These are phyloP conservation scores for Andrena minutula DNA, from an alignment of 2,888 invertebrate genomes.

Conservation along the genomic window DNA sequence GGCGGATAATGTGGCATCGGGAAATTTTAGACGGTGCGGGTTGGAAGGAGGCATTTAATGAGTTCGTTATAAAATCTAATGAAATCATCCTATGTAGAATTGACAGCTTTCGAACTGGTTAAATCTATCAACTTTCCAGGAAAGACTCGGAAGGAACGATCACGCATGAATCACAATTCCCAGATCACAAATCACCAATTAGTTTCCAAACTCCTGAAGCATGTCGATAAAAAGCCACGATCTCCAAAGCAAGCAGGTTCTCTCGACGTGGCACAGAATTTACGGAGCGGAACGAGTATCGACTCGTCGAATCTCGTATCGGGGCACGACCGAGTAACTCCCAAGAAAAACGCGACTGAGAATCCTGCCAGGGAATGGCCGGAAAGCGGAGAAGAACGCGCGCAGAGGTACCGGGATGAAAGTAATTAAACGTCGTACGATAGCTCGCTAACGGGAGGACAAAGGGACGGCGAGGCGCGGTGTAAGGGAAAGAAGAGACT, in stretches of 20 bases:
- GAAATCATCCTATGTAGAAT: too few relatives aligned
- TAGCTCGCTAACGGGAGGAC: background rate
- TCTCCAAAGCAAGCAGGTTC: slow-evolving; percentile 10
- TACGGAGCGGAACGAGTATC: slow-evolving; percentile 36
- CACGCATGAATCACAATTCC: background rate
- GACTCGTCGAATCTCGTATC: slow-evolving; percentile 23
- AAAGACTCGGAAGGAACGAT: too few relatives aligned
- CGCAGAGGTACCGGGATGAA: slow-evolving; percentile 17
- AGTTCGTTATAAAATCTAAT: too few relatives aligned
- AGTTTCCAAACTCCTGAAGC: background rate
- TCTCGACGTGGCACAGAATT: slow-evolving; percentile 10
- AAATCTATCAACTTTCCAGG: too few relatives aligned
- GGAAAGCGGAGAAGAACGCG: background rate
- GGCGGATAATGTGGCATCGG: background rate
- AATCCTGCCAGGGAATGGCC: slow-evolving; percentile 5
- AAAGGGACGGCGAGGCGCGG: background rate
- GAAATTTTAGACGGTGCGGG: background rate
- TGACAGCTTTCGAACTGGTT: too few relatives aligned
- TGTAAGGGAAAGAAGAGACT: background rate
- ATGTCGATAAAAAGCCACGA: slow-evolving; percentile 20
- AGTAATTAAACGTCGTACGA: slow-evolving; percentile 40
- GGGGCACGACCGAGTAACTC: slow-evolving; percentile 6
- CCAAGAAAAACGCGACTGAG: background rate
- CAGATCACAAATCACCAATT: background rate
- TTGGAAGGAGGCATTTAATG: too few relatives aligned